These are phyloP conservation scores for Theristicus caerulescens DNA, from an alignment of 2,113 vertebrate species.

Conservation along the genomic window DNA sequence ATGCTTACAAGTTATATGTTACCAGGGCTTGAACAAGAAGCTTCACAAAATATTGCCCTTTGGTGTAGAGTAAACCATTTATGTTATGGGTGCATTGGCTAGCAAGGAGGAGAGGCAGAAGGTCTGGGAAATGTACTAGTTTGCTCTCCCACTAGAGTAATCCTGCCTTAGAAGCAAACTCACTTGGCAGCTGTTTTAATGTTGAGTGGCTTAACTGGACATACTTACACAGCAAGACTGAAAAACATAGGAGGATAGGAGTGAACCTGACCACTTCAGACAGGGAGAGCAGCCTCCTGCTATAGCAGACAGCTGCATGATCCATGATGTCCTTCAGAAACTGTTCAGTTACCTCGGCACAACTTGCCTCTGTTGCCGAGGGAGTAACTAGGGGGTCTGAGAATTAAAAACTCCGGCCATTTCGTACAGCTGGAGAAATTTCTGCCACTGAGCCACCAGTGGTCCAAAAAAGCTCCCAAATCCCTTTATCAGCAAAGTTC, in stretches of 20 bases:
- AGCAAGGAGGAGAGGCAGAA: not conserved
- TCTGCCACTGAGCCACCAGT: not conserved
- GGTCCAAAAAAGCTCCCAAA: not conserved
- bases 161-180: not conserved
- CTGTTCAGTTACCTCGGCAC: not conserved
- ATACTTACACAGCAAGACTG: not conserved
- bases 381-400: not conserved
- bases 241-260: not conserved
- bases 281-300: not conserved
- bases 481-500: not conserved
- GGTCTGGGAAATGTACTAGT: not conserved
- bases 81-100: not conserved
- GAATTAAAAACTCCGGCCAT: not conserved
- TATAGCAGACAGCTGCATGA: not conserved
- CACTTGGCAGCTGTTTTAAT: not conserved
- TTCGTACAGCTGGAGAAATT: not conserved
- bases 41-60: slow-evolving; percentile 23
- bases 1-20: slow-evolving; percentile 8
- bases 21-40: not conserved
- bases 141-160: not conserved
- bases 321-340: not conserved
- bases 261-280: not conserved
- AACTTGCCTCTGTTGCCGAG: not conserved
- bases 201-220: not conserved
- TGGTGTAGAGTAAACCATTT: not conserved